A percentile compares a stretch with the other conserved stretches of the same genome.
These are phyloP conservation scores for Vidua chalybeata DNA, from an alignment of 2,113 vertebrate species.

Conservation along the genomic window DNA sequence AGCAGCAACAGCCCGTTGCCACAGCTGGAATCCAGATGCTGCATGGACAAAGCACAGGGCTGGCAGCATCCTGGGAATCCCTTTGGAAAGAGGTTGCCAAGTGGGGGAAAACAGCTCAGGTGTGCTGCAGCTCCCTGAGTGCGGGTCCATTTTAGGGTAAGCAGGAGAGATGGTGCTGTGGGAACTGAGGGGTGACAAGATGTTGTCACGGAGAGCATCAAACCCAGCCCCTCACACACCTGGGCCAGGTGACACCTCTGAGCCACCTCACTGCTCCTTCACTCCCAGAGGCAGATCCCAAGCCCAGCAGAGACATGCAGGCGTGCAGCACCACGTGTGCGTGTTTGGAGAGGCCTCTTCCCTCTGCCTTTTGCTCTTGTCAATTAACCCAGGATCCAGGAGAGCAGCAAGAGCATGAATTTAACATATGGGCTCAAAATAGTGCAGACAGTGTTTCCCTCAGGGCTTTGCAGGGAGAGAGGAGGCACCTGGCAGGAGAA, in stretches of 20 bases:
- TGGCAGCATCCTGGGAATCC: background rate
- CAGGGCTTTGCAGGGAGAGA: background rate
- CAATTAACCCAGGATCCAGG: background rate
- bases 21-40: background rate
- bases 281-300: background rate
- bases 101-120: background rate
- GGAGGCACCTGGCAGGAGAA: background rate
- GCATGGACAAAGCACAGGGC: background rate
- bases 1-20: background rate
- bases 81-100: background rate
- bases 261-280: background rate
- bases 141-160: rapidly evolving
- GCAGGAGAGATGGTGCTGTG: background rate
- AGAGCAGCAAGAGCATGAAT: background rate
- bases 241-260: background rate
- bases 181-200: background rate
- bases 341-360: background rate
- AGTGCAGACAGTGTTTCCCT: background rate
- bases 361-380: background rate
- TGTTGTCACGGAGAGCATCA: background rate
- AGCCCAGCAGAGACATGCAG: background rate
- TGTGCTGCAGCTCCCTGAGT: background rate
- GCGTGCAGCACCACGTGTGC: rapidly evolving
- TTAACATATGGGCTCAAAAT: background rate
- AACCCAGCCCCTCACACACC: background rate